Conservation (phyloP, 2,113 vertebrate genomes). For the Poecilia latipinna region DNA sequence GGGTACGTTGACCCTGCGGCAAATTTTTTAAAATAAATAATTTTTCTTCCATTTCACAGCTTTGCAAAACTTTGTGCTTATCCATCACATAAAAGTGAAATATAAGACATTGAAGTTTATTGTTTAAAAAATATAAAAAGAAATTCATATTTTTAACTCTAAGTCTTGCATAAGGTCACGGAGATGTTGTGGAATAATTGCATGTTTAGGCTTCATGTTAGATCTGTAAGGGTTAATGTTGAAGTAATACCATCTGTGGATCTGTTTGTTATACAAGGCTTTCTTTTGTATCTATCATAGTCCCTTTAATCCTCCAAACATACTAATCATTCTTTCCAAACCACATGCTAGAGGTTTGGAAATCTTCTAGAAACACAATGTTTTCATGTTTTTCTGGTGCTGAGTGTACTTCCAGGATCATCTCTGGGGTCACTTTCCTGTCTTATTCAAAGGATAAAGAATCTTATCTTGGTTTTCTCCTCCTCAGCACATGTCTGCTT, state of each 20-base stretch:
- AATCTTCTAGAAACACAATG: slow-evolving; percentile 16
- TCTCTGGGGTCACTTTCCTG: background rate
- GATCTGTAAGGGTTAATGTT: background rate
- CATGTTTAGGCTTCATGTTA: slow-evolving; percentile 8
- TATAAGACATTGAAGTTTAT: too few relatives aligned
- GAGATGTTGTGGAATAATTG: background rate
- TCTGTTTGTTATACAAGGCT: background rate
- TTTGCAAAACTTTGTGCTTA: too few relatives aligned
- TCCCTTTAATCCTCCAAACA: slow-evolving; percentile 23
- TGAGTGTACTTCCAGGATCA: slow-evolving; percentile 13
- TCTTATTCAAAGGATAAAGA: slow-evolving; percentile 5
- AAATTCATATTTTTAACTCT: background rate
- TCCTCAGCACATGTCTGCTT: slow-evolving; percentile 5
- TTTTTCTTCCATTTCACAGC: too few relatives aligned
- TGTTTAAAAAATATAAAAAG: too few relatives aligned
- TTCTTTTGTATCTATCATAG: background rate
- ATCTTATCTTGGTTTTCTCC: background rate
- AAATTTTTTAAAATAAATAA: too few relatives aligned
- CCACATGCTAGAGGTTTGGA: slow-evolving; percentile 1
- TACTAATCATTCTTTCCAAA: background rate
- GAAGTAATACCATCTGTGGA: background rate
- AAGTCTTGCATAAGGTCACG: background rate
- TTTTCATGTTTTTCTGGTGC: slow-evolving; percentile 8
- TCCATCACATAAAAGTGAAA: too few relatives aligned
- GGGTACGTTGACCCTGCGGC: too few relatives aligned